Evolutionary conservation across 2,888 invertebrate species (phyloP).

Genomic region (Standfussiana lucernea): DNA sequence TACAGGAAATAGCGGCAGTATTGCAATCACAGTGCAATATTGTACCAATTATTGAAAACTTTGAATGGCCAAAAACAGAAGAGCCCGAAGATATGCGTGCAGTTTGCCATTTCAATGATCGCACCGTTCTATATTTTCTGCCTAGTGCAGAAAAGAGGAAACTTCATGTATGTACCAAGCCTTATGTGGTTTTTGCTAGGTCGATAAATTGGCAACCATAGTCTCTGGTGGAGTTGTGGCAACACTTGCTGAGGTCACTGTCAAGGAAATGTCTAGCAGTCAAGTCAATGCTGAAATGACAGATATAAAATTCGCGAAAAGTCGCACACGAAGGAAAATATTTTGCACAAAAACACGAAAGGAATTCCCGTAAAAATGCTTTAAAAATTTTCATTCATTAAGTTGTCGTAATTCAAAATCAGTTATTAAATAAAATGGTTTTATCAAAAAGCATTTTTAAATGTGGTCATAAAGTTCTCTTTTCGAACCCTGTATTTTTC

Average conservation of each 20-base stretch:
- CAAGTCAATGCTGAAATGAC: conserved; percentile 12
- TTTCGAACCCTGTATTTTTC: conserved; percentile 69
- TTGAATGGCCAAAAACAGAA: conserved; percentile 98
- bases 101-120: conserved; percentile 98
- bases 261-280: not conserved
- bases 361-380: conserved; percentile 53
- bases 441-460: conserved; percentile 71
- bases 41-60: conserved; percentile 99
- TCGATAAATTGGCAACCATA: not conserved
- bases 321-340: conserved; percentile 18
- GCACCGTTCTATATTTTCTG: no score
- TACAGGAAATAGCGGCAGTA: conserved; percentile 98
- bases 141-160: no score
- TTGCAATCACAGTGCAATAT: conserved; percentile 99
- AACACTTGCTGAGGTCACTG: not conserved
- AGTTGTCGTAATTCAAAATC: conserved; percentile 1
- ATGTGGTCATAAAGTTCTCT: conserved; percentile 68
- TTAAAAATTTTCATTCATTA: conserved; percentile 1
- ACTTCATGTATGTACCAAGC: no score
- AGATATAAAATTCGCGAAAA: conserved; percentile 17
- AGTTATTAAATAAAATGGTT: conserved; percentile 72
- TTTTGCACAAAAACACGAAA: conserved; percentile 28
- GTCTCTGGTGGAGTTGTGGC: not conserved
- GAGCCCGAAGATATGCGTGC: conserved; percentile 99
- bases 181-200: not conserved